Evolutionary conservation across 1,140 invertebrate species (phyloP).

Genomic region (Orius insidiosus): DNA sequence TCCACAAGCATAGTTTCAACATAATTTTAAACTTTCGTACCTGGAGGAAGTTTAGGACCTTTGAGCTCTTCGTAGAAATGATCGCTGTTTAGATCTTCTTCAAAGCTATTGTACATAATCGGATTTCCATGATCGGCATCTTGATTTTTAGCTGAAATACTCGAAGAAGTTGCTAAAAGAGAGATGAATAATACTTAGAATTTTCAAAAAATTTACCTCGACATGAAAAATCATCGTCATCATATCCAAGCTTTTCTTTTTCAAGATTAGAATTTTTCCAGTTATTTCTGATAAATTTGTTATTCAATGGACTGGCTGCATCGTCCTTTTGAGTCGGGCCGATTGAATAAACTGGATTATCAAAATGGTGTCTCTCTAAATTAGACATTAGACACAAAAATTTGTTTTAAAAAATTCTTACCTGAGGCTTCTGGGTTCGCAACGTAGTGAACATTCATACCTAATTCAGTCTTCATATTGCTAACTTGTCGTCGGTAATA

Average conservation of each 20-base stretch:
- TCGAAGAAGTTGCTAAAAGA: background rate
- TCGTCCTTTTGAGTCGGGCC: constrained; percentile 27
- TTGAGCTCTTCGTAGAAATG: constrained; percentile 88
- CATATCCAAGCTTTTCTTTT: constrained; percentile 31
- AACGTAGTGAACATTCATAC: constrained; percentile 67
- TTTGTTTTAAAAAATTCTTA: constrained; percentile 22
- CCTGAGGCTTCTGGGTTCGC: constrained; percentile 52
- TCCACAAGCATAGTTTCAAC: constrained; percentile 3
- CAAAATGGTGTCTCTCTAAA: constrained; percentile 56
- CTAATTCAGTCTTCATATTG: constrained; percentile 67
- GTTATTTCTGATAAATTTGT: constrained; percentile 41
- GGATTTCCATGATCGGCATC: constrained; percentile 71
- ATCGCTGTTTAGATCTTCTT: constrained; percentile 52
- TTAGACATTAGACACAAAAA: constrained; percentile 6
- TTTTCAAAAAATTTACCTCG: constrained; percentile 5
- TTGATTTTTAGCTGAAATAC: constrained; percentile 49
- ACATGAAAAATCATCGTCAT: constrained; percentile 30
- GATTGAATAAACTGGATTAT: constrained; percentile 73
- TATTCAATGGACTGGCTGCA: constrained; percentile 33
- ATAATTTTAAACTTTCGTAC: background rate
- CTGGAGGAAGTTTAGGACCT: constrained; percentile 26
- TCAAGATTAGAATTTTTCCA: constrained; percentile 39
- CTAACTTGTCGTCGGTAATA: constrained; percentile 61
- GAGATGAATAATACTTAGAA: background rate
- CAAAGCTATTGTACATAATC: constrained; percentile 67